Evolutionary conservation across 1,140 invertebrate species (phyloP).

Genomic region (Bicyclus anynana): DNA sequence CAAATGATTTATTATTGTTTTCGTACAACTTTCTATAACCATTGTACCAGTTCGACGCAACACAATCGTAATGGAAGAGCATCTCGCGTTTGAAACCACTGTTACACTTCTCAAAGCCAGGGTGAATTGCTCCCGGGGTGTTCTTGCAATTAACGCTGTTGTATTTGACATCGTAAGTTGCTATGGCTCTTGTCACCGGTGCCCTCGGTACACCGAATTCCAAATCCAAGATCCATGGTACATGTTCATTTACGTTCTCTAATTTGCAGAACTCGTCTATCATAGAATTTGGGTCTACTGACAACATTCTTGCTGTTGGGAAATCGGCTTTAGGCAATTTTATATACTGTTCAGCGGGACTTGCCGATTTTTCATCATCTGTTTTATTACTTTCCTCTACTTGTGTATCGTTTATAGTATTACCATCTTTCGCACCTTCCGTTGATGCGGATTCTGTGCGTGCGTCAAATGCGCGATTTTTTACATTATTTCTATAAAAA

Average conservation of each 20-base stretch:
- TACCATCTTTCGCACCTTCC: neutral
- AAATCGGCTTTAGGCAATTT: constrained; percentile 47
- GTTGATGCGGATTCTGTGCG: constrained; percentile 4
- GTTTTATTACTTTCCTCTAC: constrained; percentile 4
- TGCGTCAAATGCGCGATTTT: constrained; percentile 7
- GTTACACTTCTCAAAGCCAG: constrained; percentile 48
- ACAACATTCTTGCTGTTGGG: constrained; percentile 36
- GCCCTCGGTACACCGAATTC: constrained; percentile 50
- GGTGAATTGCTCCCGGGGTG: constrained; percentile 42
- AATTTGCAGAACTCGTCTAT: constrained; percentile 59
- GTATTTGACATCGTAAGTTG: constrained; percentile 47
- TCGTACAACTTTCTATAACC: constrained; percentile 38
- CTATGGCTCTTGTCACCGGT: constrained; percentile 34
- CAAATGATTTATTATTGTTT: constrained; percentile 48
- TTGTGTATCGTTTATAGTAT: neutral
- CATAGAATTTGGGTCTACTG: constrained; percentile 50
- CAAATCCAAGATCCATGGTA: constrained; percentile 52
- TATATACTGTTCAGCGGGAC: constrained; percentile 46
- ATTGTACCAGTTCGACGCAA: constrained; percentile 50
- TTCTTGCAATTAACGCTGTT: constrained; percentile 53
- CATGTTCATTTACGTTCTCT: constrained; percentile 33
- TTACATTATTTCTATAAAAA: constrained; percentile 5
- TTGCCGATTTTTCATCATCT: constrained; percentile 2
- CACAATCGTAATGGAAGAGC: constrained; percentile 48
- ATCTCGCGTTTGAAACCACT: constrained; percentile 39